Evolutionary conservation across 64 coral and sea anemone genomes (phyloP).

Genomic region (Dendrophyllia cribrosa): DNA sequence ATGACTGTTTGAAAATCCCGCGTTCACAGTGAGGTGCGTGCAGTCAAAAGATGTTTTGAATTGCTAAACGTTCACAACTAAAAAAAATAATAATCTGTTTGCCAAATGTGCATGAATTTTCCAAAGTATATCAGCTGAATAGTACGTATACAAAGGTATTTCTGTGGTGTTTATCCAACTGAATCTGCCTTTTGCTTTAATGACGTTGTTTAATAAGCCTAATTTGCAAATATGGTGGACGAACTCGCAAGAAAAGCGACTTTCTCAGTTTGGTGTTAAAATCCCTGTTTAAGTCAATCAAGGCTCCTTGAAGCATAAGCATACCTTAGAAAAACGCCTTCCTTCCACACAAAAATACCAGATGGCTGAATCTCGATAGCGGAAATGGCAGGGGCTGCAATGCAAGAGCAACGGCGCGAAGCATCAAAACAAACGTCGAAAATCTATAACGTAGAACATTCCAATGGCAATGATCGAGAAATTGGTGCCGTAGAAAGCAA

Average conservation of each 20-base stretch:
- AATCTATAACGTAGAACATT: conserved; percentile 81
- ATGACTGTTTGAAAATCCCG: conserved; percentile 38
- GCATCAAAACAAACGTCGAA: conserved; percentile 60
- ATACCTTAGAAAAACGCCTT: neutral
- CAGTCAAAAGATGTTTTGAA: too few relatives aligned
- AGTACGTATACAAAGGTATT: neutral
- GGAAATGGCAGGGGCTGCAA: neutral
- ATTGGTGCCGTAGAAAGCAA: conserved; percentile 74
- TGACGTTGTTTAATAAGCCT: neutral
- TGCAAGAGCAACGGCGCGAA: neutral
- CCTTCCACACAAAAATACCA: neutral
- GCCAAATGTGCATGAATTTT: neutral
- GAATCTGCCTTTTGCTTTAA: neutral
- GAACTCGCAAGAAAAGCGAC: conserved; percentile 68
- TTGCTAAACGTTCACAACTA: neutral
- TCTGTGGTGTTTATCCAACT: neutral
- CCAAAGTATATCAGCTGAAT: neutral
- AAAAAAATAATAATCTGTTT: neutral
- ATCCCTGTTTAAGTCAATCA: conserved; percentile 56
- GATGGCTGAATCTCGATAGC: neutral
- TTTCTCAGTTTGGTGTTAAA: conserved; percentile 74
- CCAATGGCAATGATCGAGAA: conserved; percentile 85
- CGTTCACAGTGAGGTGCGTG: neutral
- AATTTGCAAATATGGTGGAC: conserved; percentile 41
- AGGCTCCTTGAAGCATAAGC: conserved; percentile 56